Conservation (phyloP, 2,113 vertebrate species). For the Caretta caretta region DNA sequence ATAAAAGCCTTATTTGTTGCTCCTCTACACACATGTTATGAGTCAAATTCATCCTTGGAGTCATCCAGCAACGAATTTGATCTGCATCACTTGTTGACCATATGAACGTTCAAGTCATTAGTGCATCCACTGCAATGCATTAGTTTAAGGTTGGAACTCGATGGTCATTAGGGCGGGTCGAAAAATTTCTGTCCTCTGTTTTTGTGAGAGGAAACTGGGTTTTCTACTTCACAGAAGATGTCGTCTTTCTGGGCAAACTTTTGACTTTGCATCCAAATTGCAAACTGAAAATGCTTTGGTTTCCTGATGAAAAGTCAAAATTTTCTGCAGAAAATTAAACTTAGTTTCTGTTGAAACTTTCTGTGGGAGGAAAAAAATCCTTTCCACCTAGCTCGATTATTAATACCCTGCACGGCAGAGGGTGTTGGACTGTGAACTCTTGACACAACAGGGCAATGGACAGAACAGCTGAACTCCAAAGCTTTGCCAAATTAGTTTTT, state of each 20-base stretch:
- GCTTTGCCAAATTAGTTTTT: neutral
- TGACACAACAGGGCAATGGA: no score
- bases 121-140: neutral
- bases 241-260: neutral
- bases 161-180: neutral
- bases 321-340: fast-evolving
- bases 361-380: neutral
- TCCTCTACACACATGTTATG: neutral
- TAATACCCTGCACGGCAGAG: neutral
- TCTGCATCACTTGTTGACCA: neutral
- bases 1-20: neutral
- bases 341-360: neutral
- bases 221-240: neutral
- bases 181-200: neutral
- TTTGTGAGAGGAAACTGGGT: neutral
- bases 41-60: neutral
- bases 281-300: neutral
- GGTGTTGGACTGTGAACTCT: neutral
- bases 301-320: neutral
- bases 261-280: neutral
- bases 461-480: neutral
- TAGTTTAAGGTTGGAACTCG: neutral
- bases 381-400: neutral
- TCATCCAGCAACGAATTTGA: neutral
- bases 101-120: neutral